Evolutionary conservation across 2,888 invertebrate genomes (phyloP), one percentile per base, ranked within the genome.

Genomic region (Mesodorylaimus sp.): DNA sequence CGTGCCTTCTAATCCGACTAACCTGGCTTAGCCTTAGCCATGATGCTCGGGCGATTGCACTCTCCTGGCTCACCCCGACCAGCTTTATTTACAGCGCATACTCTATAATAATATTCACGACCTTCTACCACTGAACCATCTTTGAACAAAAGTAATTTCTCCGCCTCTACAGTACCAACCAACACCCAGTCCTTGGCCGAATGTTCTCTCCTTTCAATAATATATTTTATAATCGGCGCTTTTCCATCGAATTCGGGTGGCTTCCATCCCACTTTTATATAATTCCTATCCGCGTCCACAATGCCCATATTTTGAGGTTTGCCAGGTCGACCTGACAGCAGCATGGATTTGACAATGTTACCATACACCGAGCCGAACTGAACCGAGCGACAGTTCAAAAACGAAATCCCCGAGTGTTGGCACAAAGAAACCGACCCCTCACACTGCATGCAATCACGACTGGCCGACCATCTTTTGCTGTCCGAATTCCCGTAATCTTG

Each of bases 51-150:
- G 2, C 3, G 21, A 25, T 19, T 23, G n/a, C 41, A 37, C 82
- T 85, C 60, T 53, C 86, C 86, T 16, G 89, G 83, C 55, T 79
- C 79, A 59, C 85, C 80, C 2, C 77, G 74, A 25, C 89, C 89
- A 36, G 88, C 84, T 68, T 88, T 88, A 68, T 89, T 89, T 61
- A 82, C 78, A 5, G 87, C 88, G 48, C 79, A 76, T 5, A 66
- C 59, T 21, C 66, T 55, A 55, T 66, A 66, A 54, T 58, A 63
- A 57, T 66, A 66, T 51, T 66, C 64, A 53, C 65, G 63, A 42
- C 61, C 63, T 50, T 66, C 66, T n/a, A 62, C 64, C 19, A 66
- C 65, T 47, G 63, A 63, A 47, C 62, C 60, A 50, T 65, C 65
- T 10, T 56, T 55, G 36, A 59, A 48, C 23, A 2, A 2, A 7